phyloP scores from a whole-genome alignment of 2,888 invertebrate species.

The Philereme transversata region DNA sequence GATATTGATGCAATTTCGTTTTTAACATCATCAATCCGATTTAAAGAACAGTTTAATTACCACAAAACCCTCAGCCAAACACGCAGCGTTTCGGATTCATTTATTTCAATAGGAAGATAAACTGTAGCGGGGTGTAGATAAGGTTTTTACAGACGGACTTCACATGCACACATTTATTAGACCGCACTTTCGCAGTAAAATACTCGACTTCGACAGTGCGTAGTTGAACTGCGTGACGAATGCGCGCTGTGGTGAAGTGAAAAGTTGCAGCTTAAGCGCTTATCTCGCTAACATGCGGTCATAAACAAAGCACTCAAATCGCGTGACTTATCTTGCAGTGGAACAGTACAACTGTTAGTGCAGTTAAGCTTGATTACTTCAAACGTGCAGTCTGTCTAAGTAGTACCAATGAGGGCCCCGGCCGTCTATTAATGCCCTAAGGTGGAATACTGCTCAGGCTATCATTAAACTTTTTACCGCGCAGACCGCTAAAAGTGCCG shows the following conservation, averaged over 20 bases:
- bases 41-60: slow-evolving; percentile 20
- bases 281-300: no score
- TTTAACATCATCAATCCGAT: slow-evolving; percentile 10
- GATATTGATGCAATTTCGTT: slow-evolving; percentile 2
- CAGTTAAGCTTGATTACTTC: slow-evolving; percentile 4
- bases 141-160: slow-evolving; percentile 6
- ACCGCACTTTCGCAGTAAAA: neutral
- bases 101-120: slow-evolving; percentile 43
- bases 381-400: slow-evolving; percentile 13
- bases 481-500: slow-evolving; percentile 58
- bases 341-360: neutral
- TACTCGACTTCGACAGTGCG: neutral
- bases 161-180: neutral
- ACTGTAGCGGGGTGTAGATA: slow-evolving; percentile 8
- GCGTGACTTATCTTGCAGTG: no score
- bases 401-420: neutral
- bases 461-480: slow-evolving; percentile 67
- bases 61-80: slow-evolving; percentile 24
- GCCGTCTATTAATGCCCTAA: slow-evolving; percentile 10
- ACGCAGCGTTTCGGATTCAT: slow-evolving; percentile 36
- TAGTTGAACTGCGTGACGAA: neutral
- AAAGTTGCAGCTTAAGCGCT: no score
- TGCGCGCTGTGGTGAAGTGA: no score
- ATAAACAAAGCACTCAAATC: no score
- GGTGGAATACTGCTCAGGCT: slow-evolving; percentile 36